Evolutionary conservation across 2,888 invertebrate species (phyloP).

Genomic region (Hirtodrosophila trivittata): DNA sequence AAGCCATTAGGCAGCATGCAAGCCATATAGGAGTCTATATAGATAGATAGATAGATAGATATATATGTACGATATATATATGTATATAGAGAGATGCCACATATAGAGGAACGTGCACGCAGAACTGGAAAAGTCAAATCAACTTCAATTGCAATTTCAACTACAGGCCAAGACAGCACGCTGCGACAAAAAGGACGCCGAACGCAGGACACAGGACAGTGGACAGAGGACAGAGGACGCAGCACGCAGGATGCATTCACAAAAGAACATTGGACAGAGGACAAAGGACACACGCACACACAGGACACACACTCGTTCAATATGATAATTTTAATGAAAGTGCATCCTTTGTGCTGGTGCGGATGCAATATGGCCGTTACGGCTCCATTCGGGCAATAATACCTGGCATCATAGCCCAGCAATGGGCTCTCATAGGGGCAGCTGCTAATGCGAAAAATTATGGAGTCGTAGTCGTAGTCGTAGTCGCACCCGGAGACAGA

Average conservation of each 20-base stretch:
- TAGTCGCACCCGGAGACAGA: no score
- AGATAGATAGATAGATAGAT: neutral
- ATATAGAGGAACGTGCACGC: neutral
- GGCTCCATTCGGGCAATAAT: slow-evolving; percentile 43
- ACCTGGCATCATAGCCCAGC: slow-evolving; percentile 84
- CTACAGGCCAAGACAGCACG: slow-evolving; percentile 7
- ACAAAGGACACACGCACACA: slow-evolving; percentile 6
- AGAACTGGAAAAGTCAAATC: slow-evolving; percentile 36
- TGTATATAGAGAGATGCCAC: neutral
- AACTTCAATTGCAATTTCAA: slow-evolving; percentile 19
- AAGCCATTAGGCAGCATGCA: slow-evolving; percentile 56
- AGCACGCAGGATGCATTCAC: no score
- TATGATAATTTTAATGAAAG: slow-evolving; percentile 74
- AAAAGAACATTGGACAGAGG: slow-evolving; percentile 4
- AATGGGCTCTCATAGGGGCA: slow-evolving; percentile 83
- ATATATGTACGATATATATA: slow-evolving; percentile 9
- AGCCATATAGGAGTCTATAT: neutral
- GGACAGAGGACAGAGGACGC: neutral
- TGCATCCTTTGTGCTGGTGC: slow-evolving; percentile 47
- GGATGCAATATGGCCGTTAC: neutral
- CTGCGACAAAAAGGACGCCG: no score
- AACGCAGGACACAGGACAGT: neutral
- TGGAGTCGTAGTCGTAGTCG: no score
- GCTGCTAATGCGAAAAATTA: slow-evolving; percentile 74
- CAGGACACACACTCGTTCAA: slow-evolving; percentile 22